These are phyloP conservation scores for Echeneis naucrates DNA, from an alignment of 2,797 vertebrate genomes.

Conservation along the genomic window DNA sequence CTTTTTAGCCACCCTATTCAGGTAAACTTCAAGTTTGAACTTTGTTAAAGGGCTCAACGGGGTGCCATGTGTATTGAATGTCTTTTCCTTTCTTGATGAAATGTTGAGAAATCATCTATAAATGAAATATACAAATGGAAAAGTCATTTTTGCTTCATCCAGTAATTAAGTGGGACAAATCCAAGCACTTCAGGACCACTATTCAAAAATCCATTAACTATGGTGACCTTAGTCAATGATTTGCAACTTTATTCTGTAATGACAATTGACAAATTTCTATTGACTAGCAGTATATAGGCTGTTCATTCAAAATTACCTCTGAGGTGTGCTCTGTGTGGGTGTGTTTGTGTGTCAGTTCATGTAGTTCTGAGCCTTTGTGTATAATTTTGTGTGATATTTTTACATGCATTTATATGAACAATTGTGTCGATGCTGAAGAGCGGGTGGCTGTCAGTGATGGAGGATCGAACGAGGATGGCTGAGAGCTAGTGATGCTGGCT, in stretches of 20 bases:
- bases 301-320: constrained; percentile 16
- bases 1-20: not conserved
- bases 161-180: constrained; percentile 24
- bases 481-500: constrained; percentile 43
- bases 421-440: constrained; percentile 9
- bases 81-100: constrained; percentile 4
- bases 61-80: not conserved
- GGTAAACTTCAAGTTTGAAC: not conserved
- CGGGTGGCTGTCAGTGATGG: constrained; percentile 37
- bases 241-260: constrained; percentile 20
- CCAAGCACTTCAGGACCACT: constrained; percentile 21
- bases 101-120: constrained; percentile 12
- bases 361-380: constrained; percentile 27
- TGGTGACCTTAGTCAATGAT: constrained; percentile 32
- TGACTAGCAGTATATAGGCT: constrained; percentile 22
- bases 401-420: constrained; percentile 21
- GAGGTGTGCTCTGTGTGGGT: constrained; percentile 3
- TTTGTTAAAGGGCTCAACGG: not conserved
- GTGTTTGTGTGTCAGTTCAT: constrained; percentile 8
- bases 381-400: not conserved
- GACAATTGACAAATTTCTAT: constrained; percentile 35
- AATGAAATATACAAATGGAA: not conserved
- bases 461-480: constrained; percentile 28
- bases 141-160: constrained; percentile 16
- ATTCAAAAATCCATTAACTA: constrained; percentile 37